A percentile compares a stretch with the other conserved stretches of the same genome.
phyloP scores from a whole-genome alignment of 23 tunicate species.

The Styela clava region DNA sequence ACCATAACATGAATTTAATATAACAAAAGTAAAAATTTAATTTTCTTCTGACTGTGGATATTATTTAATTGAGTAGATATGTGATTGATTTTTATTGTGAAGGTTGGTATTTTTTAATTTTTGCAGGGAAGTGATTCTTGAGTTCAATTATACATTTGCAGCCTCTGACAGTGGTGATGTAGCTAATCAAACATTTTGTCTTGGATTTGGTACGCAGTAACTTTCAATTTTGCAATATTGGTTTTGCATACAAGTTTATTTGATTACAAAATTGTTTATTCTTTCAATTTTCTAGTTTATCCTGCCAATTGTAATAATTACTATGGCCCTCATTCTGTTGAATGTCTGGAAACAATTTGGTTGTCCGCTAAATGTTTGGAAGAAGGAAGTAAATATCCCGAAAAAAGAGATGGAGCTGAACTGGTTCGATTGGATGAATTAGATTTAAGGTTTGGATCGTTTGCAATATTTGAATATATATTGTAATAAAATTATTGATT shows the following conservation, averaged over 20 bases:
- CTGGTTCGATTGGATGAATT: background rate
- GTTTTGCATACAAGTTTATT: background rate
- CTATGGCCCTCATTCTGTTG: conserved; percentile 26
- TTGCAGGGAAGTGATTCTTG: background rate
- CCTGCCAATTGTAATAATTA: conserved; percentile 26
- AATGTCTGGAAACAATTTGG: conserved; percentile 40
- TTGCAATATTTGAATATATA: too few relatives aligned
- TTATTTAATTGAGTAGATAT: too few relatives aligned
- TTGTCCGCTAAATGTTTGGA: conserved; percentile 1
- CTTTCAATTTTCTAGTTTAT: background rate
- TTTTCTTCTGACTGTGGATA: too few relatives aligned
- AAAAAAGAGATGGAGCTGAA: background rate
- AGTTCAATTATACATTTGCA: background rate
- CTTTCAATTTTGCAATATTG: background rate
- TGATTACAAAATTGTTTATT: background rate
- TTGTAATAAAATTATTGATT: too few relatives aligned
- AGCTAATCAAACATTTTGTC: conserved; percentile 21
- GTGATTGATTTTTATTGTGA: background rate
- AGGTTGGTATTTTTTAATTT: too few relatives aligned
- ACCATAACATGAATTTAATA: too few relatives aligned
- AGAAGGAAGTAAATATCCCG: conserved; percentile 21
- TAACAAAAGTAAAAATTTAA: too few relatives aligned
- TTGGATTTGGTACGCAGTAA: conserved; percentile 20
- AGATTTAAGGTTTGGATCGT: background rate
- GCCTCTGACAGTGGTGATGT: background rate